Percentiles rank a stretch among this genome's conserved stretches.
Conservation (phyloP, 2,797 vertebrate genomes). For the Thripadectes ignobilis region DNA sequence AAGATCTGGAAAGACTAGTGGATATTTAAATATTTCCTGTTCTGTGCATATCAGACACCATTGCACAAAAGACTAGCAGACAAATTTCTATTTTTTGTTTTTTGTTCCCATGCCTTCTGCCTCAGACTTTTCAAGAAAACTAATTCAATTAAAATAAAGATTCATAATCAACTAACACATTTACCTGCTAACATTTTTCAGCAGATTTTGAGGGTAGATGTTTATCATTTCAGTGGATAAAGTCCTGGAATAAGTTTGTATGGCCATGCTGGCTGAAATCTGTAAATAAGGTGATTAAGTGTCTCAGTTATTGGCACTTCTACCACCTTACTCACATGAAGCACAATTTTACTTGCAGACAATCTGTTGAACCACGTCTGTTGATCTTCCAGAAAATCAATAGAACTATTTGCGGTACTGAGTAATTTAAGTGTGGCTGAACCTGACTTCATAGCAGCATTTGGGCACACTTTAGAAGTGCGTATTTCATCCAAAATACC, state of each 20-base stretch:
- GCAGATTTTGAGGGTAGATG: neutral
- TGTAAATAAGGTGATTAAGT: constrained; percentile 44
- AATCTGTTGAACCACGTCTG: constrained; percentile 38
- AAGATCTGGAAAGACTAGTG: neutral
- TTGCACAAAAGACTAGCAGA: neutral
- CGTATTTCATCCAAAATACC: constrained; percentile 31
- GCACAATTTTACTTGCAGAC: constrained; percentile 44
- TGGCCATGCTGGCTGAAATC: neutral
- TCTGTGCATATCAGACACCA: neutral
- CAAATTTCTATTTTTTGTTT: neutral
- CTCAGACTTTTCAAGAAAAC: neutral
- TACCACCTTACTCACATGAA: constrained; percentile 17
- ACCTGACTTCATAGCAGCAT: constrained; percentile 36
- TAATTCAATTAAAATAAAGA: neutral
- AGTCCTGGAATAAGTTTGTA: neutral
- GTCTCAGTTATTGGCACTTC: constrained; percentile 16
- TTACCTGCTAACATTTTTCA: neutral
- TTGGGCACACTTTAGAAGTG: neutral
- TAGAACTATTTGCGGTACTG: constrained; percentile 38
- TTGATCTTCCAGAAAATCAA: constrained; percentile 54
- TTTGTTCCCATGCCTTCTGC: neutral
- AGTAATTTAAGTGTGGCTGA: constrained; percentile 45
- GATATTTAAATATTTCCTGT: neutral
- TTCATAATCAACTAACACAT: neutral
- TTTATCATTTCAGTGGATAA: neutral